Evolutionary conservation across 2,797 vertebrate species (phyloP), one percentile per base, ranked within the genome.

Genomic region (Meda fulgida): DNA sequence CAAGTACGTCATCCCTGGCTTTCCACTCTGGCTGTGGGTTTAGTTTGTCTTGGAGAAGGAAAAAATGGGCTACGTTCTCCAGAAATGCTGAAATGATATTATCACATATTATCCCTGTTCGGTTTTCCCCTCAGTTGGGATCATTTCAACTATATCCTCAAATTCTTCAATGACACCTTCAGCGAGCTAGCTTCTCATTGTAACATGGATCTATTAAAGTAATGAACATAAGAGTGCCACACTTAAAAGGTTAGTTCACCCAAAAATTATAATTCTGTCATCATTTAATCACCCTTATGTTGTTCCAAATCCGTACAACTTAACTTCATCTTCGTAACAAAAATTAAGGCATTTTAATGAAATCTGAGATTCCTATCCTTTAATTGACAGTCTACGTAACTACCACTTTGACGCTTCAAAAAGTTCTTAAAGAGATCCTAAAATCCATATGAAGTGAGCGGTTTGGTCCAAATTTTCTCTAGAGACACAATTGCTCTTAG

Each of bases 1-100:
- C 84, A 67, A 86, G 66, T 80, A 67, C 65, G 66, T 85, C 78
- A 82, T 80, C 53, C 31, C n/a, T 55, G 75, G 75, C 84, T 84
- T 90, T 90, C 88, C 81, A 83, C 76, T 87, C 71, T 53, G 85
- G 81, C 70, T 84, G 23, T 67, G 70, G 48, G 40, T 85, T 86
- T 84, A 46, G 40, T 84, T 82, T 87, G 84, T 90, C 87, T 84
- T 66, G 43, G 36, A 77, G 63, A 86, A 78, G 72, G 66, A 72
- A 72, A 26, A 80, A 81, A 75, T 76, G 75, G 26, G 9, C 66
- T 65, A 63, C 81, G 1, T 78, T 86, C 78, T 84, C 80, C 58
- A 81, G 78, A 78, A 69, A 84, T 78, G 70, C 66, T 80, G 75
- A 89, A 86, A 85, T 81, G 63, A 81, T 85, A 80, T 63, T 80